Conservation (phyloP, 2,797 vertebrate species). For the Enteromius mattozi region DNA sequence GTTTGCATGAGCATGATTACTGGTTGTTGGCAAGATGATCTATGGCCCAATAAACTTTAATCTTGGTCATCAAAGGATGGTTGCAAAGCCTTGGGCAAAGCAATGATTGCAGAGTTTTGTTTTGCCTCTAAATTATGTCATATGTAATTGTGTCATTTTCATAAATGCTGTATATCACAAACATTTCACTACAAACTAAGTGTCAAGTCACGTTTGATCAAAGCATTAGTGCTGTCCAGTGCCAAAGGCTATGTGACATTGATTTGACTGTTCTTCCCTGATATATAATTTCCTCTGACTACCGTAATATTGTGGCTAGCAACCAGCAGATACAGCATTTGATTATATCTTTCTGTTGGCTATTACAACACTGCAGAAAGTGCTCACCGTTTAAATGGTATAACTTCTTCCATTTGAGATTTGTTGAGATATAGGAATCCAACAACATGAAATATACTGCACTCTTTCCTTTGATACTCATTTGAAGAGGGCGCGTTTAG, state of each 20-base stretch:
- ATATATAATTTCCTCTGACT: slow-evolving; percentile 40
- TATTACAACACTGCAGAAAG: slow-evolving; percentile 7
- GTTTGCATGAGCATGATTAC: background rate
- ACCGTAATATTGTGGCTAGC: slow-evolving; percentile 41
- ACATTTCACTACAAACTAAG: slow-evolving; percentile 5
- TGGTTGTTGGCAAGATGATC: background rate
- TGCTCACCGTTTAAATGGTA: background rate
- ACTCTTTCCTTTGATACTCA: background rate
- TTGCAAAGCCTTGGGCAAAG: slow-evolving; percentile 1
- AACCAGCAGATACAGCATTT: slow-evolving; percentile 36
- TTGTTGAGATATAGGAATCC: slow-evolving; percentile 1
- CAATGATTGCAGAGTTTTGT: background rate
- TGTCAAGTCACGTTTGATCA: slow-evolving; percentile 41
- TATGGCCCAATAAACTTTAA: background rate
- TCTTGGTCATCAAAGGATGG: background rate
- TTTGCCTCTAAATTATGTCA: slow-evolving; percentile 1
- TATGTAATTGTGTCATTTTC: background rate
- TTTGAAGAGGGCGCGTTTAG: background rate
- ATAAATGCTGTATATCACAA: background rate
- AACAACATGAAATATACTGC: background rate
- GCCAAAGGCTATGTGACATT: slow-evolving; percentile 26
- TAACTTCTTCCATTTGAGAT: background rate
- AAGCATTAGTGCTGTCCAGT: slow-evolving; percentile 18
- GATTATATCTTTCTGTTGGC: slow-evolving; percentile 12
- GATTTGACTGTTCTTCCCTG: slow-evolving; percentile 25